Evolutionary conservation across 53 echinoderm and acorn worm species (phyloP).

Genomic region (Holothuria scabra): DNA sequence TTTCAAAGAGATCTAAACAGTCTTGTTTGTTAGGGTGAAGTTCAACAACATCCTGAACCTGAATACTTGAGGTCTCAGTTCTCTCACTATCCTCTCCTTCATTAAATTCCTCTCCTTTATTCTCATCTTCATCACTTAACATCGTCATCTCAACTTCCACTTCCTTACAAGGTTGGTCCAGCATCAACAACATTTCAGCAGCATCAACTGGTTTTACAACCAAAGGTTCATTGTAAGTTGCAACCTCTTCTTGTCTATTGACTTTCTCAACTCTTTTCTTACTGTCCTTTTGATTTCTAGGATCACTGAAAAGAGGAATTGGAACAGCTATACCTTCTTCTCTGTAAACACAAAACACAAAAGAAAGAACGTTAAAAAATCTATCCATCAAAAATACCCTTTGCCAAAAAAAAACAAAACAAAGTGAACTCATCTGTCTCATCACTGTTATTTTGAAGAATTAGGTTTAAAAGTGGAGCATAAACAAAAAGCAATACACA

Average conservation of each 20-base stretch:
- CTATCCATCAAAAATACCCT: no score
- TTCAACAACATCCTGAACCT: neutral
- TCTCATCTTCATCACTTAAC: slow-evolving; percentile 2
- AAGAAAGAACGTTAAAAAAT: neutral
- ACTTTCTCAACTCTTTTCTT: no score
- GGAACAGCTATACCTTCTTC: slow-evolving; percentile 38
- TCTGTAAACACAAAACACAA: neutral
- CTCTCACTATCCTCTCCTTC: neutral
- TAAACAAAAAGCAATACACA: no score
- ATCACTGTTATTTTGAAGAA: no score
- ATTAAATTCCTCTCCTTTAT: neutral
- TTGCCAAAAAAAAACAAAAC: no score
- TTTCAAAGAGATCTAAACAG: slow-evolving; percentile 24
- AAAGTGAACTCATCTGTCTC: no score
- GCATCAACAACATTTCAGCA: slow-evolving; percentile 4
- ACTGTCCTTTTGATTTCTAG: no score
- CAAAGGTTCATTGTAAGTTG: neutral
- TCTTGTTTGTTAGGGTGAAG: slow-evolving; percentile 13
- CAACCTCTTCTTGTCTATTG: neutral
- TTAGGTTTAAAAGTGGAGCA: no score
- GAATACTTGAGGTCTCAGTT: neutral
- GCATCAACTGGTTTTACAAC: neutral
- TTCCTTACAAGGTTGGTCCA: neutral
- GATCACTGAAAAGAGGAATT: neutral
- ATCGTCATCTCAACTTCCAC: neutral